Evolutionary conservation across 2,113 vertebrate species (phyloP).

Genomic region (Pedetes capensis): DNA sequence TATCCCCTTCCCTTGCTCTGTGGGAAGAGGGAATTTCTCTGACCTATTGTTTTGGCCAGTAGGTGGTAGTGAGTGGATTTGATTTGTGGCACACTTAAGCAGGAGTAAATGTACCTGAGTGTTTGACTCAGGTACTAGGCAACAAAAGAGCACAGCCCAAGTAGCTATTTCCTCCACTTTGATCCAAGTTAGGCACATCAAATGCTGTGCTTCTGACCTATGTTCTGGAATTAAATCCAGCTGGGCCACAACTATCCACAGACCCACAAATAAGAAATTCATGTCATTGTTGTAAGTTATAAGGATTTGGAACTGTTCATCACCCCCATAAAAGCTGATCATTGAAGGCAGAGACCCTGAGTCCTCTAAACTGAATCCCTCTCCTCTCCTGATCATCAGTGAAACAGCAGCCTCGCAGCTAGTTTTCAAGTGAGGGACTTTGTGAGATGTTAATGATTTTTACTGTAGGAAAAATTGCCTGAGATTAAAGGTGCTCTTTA

Average conservation of each 20-base stretch:
- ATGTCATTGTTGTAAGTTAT: neutral
- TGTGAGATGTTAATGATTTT: neutral
- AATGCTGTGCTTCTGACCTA: neutral
- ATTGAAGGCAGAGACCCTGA: neutral
- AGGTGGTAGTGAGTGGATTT: neutral
- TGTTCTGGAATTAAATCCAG: neutral
- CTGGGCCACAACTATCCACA: neutral
- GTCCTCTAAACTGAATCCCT: neutral
- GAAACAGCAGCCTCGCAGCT: neutral
- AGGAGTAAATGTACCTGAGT: neutral
- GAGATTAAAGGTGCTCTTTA: slow-evolving; percentile 9
- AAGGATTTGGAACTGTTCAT: neutral
- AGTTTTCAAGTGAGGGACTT: neutral
- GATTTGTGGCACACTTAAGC: neutral
- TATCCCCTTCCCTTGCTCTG: neutral
- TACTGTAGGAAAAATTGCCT: neutral
- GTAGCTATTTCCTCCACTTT: neutral
- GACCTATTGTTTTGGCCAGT: neutral
- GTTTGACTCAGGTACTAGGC: neutral
- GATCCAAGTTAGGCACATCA: neutral
- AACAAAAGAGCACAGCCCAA: neutral
- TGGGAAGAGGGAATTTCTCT: neutral
- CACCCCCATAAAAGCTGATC: neutral
- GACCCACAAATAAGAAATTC: neutral
- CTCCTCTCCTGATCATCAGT: neutral